Base-by-base conservation (phyloP, 2,113 vertebrate species). In the Lipophrys pholis region DNA sequence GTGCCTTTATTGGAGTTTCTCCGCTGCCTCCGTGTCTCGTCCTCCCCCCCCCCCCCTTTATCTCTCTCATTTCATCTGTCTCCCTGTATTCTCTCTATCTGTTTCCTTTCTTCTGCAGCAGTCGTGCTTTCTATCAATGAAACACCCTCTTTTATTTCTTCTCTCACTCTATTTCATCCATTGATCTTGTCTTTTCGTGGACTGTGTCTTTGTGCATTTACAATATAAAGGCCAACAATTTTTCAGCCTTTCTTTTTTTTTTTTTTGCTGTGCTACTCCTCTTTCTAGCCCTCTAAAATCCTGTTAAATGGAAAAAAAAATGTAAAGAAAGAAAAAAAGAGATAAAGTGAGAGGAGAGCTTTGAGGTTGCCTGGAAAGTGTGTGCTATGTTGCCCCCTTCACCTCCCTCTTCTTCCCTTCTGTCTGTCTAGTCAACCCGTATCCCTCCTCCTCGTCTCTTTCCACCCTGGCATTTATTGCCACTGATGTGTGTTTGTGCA, bases 1-100 rank as follows among this genome's bases (percentile, higher is more conserved):
- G 36, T 17, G 80, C 66, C 83, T 91, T 90, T 92, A 92, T 91
- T 91, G 72, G 82, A 90, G 80, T 82, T 86, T 87, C 85, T 83
- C 52, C 35, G 59, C 78, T 86, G 77, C 83, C 73, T 83, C 84
- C 54, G 63, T 64, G 73, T 86, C 82, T 88, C 68, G 9, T 57
- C 81, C 73, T 30, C 2, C 21, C 21, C 85, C 84, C 2, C 21
- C 21, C 85, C 84, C 73, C 83, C 73, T 83, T 82, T 56, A 63
- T 67, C 70, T 86, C 82, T 88, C 68, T 8, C 54, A 82, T 76
- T 70, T 53, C 66, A 73, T 82, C 79, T 64, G 51, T 65, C 64
- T 85, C 64, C 57, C 69, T 73, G 35, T 67, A 53, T 73, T 79
- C 73, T 75, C 68, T 69, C 81, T 35, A 62, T 78, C 65, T 80